These are phyloP conservation scores for Phylloscopus collybita DNA, from an alignment of 2,797 vertebrate genomes.

Conservation along the genomic window DNA sequence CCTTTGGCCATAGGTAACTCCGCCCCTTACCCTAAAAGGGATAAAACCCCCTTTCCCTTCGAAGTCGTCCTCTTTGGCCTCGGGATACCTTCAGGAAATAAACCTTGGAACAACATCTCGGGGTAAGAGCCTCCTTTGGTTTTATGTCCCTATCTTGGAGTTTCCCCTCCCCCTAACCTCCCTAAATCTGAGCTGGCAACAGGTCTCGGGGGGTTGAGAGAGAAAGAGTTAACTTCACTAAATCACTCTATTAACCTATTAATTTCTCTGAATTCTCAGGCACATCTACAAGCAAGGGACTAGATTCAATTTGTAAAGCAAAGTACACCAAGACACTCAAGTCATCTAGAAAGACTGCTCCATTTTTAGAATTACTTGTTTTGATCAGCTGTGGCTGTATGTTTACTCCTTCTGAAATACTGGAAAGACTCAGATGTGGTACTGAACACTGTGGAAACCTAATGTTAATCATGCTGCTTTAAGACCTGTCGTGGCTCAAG, in stretches of 20 bases:
- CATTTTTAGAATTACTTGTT: background rate
- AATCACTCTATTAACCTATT: background rate
- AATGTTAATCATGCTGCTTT: background rate
- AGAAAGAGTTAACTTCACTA: too few relatives aligned
- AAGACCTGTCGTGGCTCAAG: background rate
- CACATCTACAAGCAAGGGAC: background rate
- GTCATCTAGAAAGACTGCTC: background rate
- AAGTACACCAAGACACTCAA: background rate
- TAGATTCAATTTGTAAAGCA: background rate
- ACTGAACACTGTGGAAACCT: background rate
- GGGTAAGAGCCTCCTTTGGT: too few relatives aligned
- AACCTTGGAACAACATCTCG: too few relatives aligned
- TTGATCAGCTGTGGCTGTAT: background rate
- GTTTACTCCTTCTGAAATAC: background rate
- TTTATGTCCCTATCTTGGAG: too few relatives aligned
- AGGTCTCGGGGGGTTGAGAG: too few relatives aligned
- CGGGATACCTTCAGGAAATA: too few relatives aligned
- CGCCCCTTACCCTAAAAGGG: too few relatives aligned
- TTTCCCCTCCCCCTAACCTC: too few relatives aligned
- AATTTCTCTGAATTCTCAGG: background rate
- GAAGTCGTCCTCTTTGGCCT: too few relatives aligned
- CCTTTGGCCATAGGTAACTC: too few relatives aligned
- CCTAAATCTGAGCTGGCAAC: too few relatives aligned
- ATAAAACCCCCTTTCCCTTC: too few relatives aligned
- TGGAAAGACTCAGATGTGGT: background rate